Evolutionary conservation across 2,113 vertebrate species (phyloP).

Genomic region (Salvelinus sp.): DNA sequence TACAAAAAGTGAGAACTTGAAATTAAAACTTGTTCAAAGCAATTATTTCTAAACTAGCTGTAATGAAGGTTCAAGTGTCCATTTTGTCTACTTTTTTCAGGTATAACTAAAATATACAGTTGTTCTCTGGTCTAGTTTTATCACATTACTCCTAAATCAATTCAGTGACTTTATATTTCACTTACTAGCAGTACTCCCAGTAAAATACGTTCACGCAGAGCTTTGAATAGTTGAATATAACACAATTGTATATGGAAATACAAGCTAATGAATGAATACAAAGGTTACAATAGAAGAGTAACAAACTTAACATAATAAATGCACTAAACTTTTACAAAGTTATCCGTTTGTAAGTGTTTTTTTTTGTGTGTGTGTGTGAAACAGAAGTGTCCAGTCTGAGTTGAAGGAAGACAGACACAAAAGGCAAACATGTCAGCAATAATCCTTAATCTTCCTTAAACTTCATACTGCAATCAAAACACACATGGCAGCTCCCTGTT

Average conservation of each 20-base stretch:
- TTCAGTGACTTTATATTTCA: constrained; percentile 65
- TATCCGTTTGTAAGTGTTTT: constrained; percentile 47
- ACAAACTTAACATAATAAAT: constrained; percentile 37
- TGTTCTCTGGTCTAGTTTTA: constrained; percentile 58
- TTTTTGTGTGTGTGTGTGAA: constrained; percentile 22
- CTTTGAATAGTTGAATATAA: constrained; percentile 46
- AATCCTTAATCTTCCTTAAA: constrained; percentile 44
- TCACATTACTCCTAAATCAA: constrained; percentile 69
- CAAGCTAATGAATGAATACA: constrained; percentile 70
- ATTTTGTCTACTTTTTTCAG: constrained; percentile 29
- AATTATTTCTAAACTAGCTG: constrained; percentile 53
- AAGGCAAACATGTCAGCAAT: constrained; percentile 48
- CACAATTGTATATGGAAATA: constrained; percentile 57
- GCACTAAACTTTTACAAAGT: constrained; percentile 39
- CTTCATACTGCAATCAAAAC: constrained; percentile 48
- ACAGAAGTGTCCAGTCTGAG: constrained; percentile 34
- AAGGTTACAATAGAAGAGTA: constrained; percentile 46
- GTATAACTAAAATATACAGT: constrained; percentile 40
- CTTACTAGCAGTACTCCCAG: constrained; percentile 64
- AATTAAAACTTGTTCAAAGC: constrained; percentile 59
- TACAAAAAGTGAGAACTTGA: constrained; percentile 43
- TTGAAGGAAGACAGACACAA: constrained; percentile 17
- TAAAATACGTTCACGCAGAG: constrained; percentile 45
- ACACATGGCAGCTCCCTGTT: constrained; percentile 40
- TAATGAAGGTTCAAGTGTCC: constrained; percentile 58